Base-by-base conservation (phyloP, 2,113 vertebrate species). In the Melanocharis versteri region DNA sequence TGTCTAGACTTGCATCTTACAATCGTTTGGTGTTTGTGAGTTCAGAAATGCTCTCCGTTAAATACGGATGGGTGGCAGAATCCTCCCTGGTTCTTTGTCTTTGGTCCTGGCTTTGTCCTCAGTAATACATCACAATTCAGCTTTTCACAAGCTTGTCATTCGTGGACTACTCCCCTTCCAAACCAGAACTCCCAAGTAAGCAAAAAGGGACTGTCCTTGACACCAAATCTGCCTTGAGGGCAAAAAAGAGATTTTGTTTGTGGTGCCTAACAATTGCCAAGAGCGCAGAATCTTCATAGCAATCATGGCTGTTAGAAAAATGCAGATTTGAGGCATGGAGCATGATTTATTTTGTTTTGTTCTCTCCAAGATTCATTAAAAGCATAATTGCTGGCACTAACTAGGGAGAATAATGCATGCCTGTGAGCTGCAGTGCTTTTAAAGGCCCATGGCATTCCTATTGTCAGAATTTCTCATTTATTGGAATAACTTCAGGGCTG, bases 21-120 rank as follows among this genome's bases (percentile, higher is more conserved):
- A 48, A 11, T 57, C 0, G 1, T 31, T 71, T n/a, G 11, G 21
- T 42, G 20, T 15, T 7, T 16, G 23, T 20, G 57, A 61, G 39
- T 19, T 72, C 53, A 73, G 44, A 78, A 81, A 77, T 33, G 11
- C 12, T 89, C 48, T 27, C 56, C 35, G 16, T 40, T 73, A 39
- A 73, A 28, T 22, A 7, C 27, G 22, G 42, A 11, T 35, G 44
- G 78, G 35, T 48, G 47, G n/a, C 28, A 61, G 13, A 7, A 47
- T 48, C 47, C 21, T 61, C 16, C 18, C 53, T 24, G 61, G 35
- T 57, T 72, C 45, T 31, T 61, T 72, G 11, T 54, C 31, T 53
- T 56, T 71, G 33, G 21, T 28, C 1, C 65, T 62, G 39, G 42
- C 56, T 50, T 81, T 66, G 31, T 64, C 35, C n/a, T 79, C 78